These are phyloP conservation scores for Brachyistius frenatus DNA, from an alignment of 2,113 vertebrate species.

Conservation along the genomic window DNA sequence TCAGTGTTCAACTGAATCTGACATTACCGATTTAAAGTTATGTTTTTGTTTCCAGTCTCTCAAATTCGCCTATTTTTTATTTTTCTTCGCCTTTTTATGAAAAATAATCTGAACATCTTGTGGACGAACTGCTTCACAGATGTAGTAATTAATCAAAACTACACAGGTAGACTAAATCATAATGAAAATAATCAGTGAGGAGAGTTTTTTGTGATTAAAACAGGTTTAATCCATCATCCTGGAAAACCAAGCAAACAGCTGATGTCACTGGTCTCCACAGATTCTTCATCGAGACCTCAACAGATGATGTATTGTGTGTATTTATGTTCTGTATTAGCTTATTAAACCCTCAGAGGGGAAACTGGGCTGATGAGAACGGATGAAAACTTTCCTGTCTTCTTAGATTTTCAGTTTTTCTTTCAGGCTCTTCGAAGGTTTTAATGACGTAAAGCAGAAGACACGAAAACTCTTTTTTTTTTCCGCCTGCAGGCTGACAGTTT, in stretches of 20 bases:
- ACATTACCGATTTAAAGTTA: too few relatives aligned
- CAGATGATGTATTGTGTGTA: background rate
- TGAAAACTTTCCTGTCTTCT: background rate
- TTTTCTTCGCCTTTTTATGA: too few relatives aligned
- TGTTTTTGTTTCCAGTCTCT: too few relatives aligned
- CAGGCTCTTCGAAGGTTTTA: background rate
- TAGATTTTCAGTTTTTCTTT: background rate
- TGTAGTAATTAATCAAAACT: background rate
- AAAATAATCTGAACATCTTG: too few relatives aligned
- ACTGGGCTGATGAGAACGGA: slow-evolving; percentile 3
- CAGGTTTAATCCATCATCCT: background rate
- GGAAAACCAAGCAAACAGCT: background rate
- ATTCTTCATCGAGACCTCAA: background rate
- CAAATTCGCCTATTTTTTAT: too few relatives aligned
- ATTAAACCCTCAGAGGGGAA: background rate
- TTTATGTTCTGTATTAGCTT: slow-evolving; percentile 22
- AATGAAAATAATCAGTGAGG: background rate
- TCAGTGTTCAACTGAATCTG: too few relatives aligned
- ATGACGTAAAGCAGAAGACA: slow-evolving; percentile 1
- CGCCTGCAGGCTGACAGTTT: too few relatives aligned
- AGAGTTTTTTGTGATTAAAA: background rate
- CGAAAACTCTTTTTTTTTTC: background rate
- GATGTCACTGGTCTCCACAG: background rate
- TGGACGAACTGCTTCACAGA: background rate
- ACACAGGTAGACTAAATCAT: background rate